phyloP scores from a whole-genome alignment of 1,140 invertebrate species.

The Sesamia nonagrioides region DNA sequence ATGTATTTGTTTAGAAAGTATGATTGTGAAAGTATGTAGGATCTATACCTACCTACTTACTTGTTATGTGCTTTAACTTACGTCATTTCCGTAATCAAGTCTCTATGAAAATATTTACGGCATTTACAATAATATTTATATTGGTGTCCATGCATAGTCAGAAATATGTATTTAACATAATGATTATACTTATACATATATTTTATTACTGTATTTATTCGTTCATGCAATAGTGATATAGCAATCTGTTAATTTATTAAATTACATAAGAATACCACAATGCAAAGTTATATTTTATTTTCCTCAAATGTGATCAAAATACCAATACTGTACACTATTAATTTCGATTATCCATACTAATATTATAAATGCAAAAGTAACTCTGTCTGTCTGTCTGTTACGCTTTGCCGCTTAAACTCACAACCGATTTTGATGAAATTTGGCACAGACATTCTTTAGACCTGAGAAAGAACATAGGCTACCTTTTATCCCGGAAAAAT shows the following conservation, averaged over 20 bases:
- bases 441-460: too few species aligned
- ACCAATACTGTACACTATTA: too few species aligned
- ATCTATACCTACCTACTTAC: neutral
- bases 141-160: constrained; percentile 28
- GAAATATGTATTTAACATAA: constrained; percentile 38
- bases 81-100: neutral
- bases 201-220: constrained; percentile 46
- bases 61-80: neutral
- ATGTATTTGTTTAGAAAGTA: neutral
- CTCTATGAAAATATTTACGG: neutral
- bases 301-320: neutral
- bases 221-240: constrained; percentile 46
- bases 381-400: too few species aligned
- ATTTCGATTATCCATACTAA: too few species aligned
- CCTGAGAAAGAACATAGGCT: too few species aligned
- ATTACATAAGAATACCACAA: constrained; percentile 50
- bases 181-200: constrained; percentile 45
- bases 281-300: neutral
- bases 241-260: constrained; percentile 68
- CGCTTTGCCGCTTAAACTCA: too few species aligned
- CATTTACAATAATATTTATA: constrained; percentile 25
- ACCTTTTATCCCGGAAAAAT: too few species aligned
- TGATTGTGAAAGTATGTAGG: constrained; percentile 1
- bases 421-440: too few species aligned
- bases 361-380: too few species aligned